phyloP scores from a whole-genome alignment of 2,113 vertebrate species.

The Oryzias woworae region DNA sequence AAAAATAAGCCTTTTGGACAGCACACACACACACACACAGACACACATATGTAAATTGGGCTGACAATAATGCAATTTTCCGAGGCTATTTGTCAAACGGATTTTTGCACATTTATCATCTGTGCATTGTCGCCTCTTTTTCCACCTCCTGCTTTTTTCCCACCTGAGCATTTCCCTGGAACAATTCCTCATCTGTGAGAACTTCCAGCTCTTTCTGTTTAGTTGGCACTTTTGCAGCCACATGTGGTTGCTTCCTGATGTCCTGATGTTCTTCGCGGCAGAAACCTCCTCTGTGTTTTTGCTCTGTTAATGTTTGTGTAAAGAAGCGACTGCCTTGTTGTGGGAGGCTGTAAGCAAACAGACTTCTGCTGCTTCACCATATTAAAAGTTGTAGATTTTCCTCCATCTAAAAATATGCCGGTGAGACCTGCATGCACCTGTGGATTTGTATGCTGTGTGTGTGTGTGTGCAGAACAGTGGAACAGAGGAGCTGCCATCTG shows the following conservation, averaged over 20 bases:
- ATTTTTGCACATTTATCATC: slow-evolving; percentile 42
- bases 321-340: too few species aligned
- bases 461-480: slow-evolving; percentile 28
- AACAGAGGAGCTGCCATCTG: slow-evolving; percentile 63
- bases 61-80: slow-evolving; percentile 25
- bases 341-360: too few species aligned
- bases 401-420: too few species aligned
- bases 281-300: too few species aligned
- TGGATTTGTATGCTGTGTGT: not conserved
- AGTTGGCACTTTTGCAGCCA: slow-evolving; percentile 1
- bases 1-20: too few species aligned
- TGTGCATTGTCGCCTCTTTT: slow-evolving; percentile 9
- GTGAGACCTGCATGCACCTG: too few species aligned
- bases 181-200: not conserved
- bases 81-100: slow-evolving; percentile 22
- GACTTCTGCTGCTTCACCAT: too few species aligned
- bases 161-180: slow-evolving; percentile 22
- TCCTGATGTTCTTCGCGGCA: too few species aligned
- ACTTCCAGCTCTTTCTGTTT: not conserved
- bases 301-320: too few species aligned
- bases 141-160: slow-evolving; percentile 19
- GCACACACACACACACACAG: too few species aligned
- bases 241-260: too few species aligned
- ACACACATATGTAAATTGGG: not conserved
- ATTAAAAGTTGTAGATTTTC: too few species aligned